These are phyloP conservation scores for Ypsolopha sequella DNA, from an alignment of 2,888 invertebrate species.

Conservation along the genomic window DNA sequence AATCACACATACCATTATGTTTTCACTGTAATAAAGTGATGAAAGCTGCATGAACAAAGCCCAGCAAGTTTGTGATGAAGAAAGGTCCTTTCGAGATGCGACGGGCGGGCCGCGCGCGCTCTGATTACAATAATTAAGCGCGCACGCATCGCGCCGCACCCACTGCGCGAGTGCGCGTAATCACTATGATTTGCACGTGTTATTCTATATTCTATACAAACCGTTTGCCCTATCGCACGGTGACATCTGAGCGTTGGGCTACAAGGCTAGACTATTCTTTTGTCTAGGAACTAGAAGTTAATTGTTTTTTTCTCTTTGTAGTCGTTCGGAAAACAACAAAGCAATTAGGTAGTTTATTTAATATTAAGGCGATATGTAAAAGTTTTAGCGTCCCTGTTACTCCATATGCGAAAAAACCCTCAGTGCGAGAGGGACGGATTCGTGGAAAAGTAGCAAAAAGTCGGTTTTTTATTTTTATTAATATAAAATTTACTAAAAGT, in stretches of 20 bases:
- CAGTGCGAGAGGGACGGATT: too few relatives aligned
- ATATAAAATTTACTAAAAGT: too few relatives aligned
- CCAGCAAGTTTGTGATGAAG: conserved; percentile 13
- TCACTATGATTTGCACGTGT: conserved; percentile 67
- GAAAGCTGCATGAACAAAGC: conserved; percentile 8
- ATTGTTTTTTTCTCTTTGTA: too few relatives aligned
- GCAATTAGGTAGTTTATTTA: too few relatives aligned
- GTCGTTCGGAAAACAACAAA: too few relatives aligned
- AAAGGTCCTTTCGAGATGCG: conserved; percentile 12
- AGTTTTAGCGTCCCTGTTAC: too few relatives aligned
- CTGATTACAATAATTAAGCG: conserved; percentile 65
- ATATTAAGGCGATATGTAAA: too few relatives aligned
- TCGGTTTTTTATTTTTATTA: too few relatives aligned
- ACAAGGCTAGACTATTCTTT: not conserved
- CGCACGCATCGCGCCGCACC: conserved; percentile 39
- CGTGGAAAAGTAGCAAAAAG: too few relatives aligned
- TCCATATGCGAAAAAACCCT: too few relatives aligned
- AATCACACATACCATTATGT: not conserved
- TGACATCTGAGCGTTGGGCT: conserved; percentile 29
- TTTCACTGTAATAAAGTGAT: conserved; percentile 10
- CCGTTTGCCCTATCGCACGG: conserved; percentile 40
- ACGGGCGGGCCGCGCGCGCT: conserved; percentile 29
- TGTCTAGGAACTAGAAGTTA: not conserved
- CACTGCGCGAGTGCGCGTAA: conserved; percentile 38
- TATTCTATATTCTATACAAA: conserved; percentile 60